Base-by-base conservation (phyloP, 2,113 vertebrate species). In the Campylomormyrus numenius region DNA sequence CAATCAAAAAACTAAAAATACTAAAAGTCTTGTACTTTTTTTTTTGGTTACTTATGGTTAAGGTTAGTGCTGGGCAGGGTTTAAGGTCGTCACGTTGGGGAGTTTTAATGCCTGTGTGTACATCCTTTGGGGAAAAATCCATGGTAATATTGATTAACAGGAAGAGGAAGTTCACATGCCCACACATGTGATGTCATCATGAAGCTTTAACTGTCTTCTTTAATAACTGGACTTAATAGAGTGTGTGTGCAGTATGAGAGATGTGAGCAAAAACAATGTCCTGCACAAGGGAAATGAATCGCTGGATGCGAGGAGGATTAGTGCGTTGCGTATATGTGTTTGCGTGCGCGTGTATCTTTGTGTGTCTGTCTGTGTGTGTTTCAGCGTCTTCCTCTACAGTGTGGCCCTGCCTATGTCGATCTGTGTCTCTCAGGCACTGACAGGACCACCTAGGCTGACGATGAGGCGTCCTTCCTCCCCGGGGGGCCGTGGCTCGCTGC, bases 371-470 rank as follows among this genome's bases (percentile, higher is more conserved):
- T 35, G n/a, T 53, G 85, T 84, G 21, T 52, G 77, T 42, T 27
- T 74, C 58, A 17, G 58, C 8, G 4, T 42, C 56, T 15, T 56
- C 24, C 77, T n/a, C 48, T 74, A 52, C 49, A 39, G 24, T 92
- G 90, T 94, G 94, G 92, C 85, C 91, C 92, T 92, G 93, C 90
- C 45, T 58, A 50, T 31, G 91, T 91, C 92, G 92, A 90, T 92
- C 49, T 83, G 62, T 11, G 90, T 21, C 19, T 15, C 89, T 5
- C 88, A 39, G 3, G 86, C 70, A 77, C 88, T 70, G 92, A 94
- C 93, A 94, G 94, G 95, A 95, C 95, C 95, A 95, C 95, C 95
- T 88, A 92, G 89, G 87, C 90, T 5, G 91, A 92, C 90, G 17
- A 88, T 92, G 94, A 94, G 70, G 90, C 92, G 45, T 80, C 92